Evolutionary conservation across 2,113 vertebrate species (phyloP).

Genomic region (Pyrgilauda ruficollis): DNA sequence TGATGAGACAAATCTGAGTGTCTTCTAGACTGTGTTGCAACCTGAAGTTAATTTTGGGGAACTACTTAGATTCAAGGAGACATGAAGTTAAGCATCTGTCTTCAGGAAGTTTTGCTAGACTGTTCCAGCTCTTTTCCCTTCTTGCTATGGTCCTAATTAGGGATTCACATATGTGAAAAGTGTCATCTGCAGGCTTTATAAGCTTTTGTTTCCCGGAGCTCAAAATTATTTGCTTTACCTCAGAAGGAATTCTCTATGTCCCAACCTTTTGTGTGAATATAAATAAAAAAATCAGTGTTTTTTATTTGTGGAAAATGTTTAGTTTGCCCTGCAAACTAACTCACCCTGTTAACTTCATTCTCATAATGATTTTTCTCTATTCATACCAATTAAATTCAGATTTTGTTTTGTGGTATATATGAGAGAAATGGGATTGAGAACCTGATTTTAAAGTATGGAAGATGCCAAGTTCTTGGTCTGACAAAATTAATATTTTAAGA

Average conservation of each 20-base stretch:
- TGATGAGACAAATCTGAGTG: neutral
- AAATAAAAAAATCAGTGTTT: neutral
- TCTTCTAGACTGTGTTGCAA: neutral
- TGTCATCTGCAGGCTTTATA: neutral
- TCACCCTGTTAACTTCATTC: neutral
- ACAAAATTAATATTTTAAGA: neutral
- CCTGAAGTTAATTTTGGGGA: neutral
- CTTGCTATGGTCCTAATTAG: neutral
- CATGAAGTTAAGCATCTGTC: neutral
- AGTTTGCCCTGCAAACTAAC: neutral
- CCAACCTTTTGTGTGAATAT: neutral
- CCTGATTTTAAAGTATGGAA: neutral
- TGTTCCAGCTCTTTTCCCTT: neutral
- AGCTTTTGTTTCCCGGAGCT: neutral
- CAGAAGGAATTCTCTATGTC: neutral
- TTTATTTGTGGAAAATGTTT: neutral
- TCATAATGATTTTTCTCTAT: neutral
- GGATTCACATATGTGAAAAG: neutral
- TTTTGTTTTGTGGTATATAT: neutral
- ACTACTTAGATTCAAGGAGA: neutral
- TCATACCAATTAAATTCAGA: neutral
- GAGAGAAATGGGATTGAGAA: neutral
- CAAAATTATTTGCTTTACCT: neutral
- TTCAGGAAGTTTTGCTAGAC: neutral
- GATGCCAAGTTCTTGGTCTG: neutral